These are phyloP conservation scores for Acanthosoma haemorrhoidale DNA, from an alignment of 2,888 invertebrate species.

Conservation along the genomic window DNA sequence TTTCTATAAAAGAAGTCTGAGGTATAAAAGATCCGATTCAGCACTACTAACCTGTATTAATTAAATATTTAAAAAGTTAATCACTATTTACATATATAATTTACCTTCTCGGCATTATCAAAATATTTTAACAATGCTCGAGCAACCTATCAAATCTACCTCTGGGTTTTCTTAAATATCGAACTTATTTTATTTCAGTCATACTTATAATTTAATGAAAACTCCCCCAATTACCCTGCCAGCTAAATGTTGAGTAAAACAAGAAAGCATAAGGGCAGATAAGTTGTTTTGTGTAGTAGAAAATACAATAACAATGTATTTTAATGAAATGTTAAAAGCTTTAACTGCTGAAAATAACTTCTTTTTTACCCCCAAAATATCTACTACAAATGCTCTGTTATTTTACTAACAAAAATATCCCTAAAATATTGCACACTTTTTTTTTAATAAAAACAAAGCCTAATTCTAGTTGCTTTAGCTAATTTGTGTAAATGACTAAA, in stretches of 20 bases:
- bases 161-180: conserved; percentile 24
- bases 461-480: background rate
- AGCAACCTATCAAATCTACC: conserved; percentile 16
- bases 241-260: conserved; percentile 28
- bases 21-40: background rate
- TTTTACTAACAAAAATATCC: conserved; percentile 27
- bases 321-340: background rate
- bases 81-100: conserved; percentile 3
- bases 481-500: background rate
- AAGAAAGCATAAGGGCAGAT: conserved; percentile 32
- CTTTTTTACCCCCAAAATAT: background rate
- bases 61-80: conserved; percentile 18
- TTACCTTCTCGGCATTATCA: background rate
- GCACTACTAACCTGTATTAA: background rate
- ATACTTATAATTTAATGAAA: conserved; percentile 27
- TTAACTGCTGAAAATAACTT: background rate
- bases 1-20: conserved; percentile 9
- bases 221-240: conserved; percentile 27
- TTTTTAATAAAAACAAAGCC: conserved; percentile 2
- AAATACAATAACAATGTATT: background rate
- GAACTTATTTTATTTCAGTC: conserved; percentile 31
- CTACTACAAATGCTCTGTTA: conserved; percentile 29
- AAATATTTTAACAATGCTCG: background rate
- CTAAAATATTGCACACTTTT: conserved; percentile 29
- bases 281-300: background rate